Evolutionary conservation across 2,797 vertebrate genomes (phyloP).

Genomic region (Hydrophis major): DNA sequence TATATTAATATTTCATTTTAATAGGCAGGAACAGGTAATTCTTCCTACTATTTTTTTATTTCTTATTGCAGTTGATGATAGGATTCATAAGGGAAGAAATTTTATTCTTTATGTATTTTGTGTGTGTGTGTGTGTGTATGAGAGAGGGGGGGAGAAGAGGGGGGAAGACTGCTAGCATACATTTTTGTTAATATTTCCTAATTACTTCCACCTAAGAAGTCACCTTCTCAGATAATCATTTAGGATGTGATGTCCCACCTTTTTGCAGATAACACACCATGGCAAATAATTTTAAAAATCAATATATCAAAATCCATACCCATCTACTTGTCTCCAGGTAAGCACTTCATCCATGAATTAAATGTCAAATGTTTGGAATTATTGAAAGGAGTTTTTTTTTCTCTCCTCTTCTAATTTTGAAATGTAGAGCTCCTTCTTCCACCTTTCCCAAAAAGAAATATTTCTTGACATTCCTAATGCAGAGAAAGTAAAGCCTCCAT

Average conservation of each 20-base stretch:
- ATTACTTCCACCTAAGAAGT: neutral
- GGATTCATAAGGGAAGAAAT: neutral
- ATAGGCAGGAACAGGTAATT: neutral
- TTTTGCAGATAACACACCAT: slow-evolving; percentile 24
- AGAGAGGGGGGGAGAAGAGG: neutral
- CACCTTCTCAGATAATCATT: slow-evolving; percentile 38
- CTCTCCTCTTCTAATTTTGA: neutral
- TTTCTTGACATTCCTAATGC: slow-evolving; percentile 34
- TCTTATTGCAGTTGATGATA: neutral
- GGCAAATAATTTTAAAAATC: slow-evolving; percentile 25
- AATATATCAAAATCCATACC: slow-evolving; percentile 10
- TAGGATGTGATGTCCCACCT: slow-evolving; percentile 18
- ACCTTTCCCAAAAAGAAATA: slow-evolving; percentile 8
- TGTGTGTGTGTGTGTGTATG: neutral
- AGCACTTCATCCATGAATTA: slow-evolving; percentile 17
- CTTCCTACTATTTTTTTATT: neutral
- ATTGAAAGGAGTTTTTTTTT: neutral
- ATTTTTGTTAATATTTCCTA: neutral
- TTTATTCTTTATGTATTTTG: neutral
- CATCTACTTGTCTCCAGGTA: slow-evolving; percentile 19
- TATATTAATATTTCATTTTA: neutral
- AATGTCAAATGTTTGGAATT: slow-evolving; percentile 20
- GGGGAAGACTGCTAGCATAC: neutral
- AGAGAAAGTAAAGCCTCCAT: slow-evolving; percentile 35
- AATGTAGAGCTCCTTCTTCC: neutral